These are phyloP conservation scores for Marasmarcha lunaedactyla DNA, from an alignment of 2,888 invertebrate genomes.

Conservation along the genomic window DNA sequence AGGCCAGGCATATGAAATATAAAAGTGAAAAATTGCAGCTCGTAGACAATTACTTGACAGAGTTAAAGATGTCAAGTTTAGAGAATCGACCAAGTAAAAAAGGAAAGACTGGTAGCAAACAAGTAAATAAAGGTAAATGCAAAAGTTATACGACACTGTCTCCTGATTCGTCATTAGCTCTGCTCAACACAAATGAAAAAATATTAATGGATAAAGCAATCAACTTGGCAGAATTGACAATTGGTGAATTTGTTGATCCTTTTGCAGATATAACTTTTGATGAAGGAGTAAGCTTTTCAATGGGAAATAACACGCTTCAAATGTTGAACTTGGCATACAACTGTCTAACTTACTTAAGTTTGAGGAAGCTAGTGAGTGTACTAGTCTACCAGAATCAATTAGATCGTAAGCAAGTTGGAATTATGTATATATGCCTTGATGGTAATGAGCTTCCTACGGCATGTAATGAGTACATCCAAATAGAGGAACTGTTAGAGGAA, in stretches of 20 bases:
- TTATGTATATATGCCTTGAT: constrained; percentile 21
- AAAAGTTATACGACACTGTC: no score
- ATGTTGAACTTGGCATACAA: background rate
- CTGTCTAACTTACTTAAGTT: constrained; percentile 18
- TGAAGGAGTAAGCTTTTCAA: constrained; percentile 15
- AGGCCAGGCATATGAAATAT: constrained; percentile 21
- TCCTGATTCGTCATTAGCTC: no score
- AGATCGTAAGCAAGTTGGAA: constrained; percentile 20
- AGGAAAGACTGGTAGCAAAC: no score
- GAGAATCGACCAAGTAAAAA: no score
- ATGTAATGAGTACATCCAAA: background rate
- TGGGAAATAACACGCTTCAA: background rate
- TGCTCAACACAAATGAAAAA: no score
- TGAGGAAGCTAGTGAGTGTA: constrained; percentile 19
- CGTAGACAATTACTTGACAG: no score
- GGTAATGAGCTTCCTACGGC: constrained; percentile 24
- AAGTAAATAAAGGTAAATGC: no score
- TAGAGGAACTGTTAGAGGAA: background rate
- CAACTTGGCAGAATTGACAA: no score
- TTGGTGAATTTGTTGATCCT: no score
- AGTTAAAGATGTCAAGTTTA: no score
- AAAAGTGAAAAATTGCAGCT: constrained; percentile 24
- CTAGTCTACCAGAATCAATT: constrained; percentile 19
- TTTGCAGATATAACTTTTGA: constrained; percentile 17
- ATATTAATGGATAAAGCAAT: no score